Conservation (phyloP, 2,888 invertebrate species). For the Leucophora obtusa region DNA sequence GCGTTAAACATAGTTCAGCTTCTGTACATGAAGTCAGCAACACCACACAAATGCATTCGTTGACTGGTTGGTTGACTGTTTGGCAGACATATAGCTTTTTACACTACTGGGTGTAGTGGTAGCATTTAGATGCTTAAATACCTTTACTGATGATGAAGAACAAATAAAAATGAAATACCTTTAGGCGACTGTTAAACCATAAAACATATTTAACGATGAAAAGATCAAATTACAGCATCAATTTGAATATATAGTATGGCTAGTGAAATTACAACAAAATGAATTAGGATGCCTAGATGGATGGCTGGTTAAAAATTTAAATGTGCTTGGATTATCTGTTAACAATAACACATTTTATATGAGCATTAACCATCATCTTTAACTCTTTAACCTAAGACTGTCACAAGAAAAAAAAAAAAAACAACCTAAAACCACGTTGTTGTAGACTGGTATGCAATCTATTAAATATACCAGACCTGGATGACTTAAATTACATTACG, state of each 20-base stretch:
- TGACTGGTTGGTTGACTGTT: not conserved
- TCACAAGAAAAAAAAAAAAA: conserved; percentile 7
- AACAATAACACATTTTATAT: conserved; percentile 52
- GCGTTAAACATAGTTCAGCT: conserved; percentile 64
- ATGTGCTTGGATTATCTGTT: conserved; percentile 33
- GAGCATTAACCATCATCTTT: conserved; percentile 34
- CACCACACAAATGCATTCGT: not conserved
- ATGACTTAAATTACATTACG: no score
- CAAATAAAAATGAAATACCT: conserved; percentile 36
- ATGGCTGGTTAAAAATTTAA: not conserved
- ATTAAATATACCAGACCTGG: conserved; percentile 1
- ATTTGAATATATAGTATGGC: conserved; percentile 30
- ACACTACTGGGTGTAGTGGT: not conserved
- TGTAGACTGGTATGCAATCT: not conserved
- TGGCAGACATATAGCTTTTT: not conserved
- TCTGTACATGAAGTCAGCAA: conserved; percentile 33
- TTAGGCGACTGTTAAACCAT: conserved; percentile 60
- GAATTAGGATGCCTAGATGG: not conserved
- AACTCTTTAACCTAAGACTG: conserved; percentile 9
- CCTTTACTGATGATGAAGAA: conserved; percentile 16
- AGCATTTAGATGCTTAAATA: not conserved
- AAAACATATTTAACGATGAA: conserved; percentile 57
- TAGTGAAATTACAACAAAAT: conserved; percentile 18
- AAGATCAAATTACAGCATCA: conserved; percentile 51
- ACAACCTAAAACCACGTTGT: not conserved